Evolutionary conservation across 2,797 vertebrate species (phyloP).

Genomic region (Sparidentex hasta): DNA sequence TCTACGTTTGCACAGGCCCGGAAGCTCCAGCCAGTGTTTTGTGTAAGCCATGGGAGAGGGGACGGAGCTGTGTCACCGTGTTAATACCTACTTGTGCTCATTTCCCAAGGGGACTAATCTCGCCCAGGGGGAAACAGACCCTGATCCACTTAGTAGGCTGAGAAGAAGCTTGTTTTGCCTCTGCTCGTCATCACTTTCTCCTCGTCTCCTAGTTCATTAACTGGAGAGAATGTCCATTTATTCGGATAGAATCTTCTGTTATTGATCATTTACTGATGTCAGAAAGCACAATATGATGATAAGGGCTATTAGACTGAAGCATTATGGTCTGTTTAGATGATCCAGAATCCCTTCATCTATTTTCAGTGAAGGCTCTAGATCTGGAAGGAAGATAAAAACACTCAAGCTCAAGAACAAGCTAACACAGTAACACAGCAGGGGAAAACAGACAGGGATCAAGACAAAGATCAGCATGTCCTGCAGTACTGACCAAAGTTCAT

Average conservation of each 20-base stretch:
- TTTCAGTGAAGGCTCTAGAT: background rate
- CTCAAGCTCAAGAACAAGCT: constrained; percentile 11
- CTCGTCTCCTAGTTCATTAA: background rate
- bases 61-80: constrained; percentile 71
- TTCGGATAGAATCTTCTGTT: background rate
- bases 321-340: background rate
- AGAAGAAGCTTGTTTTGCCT: constrained; percentile 40
- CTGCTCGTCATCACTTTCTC: constrained; percentile 45
- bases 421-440: constrained; percentile 34
- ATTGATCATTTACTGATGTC: background rate
- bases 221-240: background rate
- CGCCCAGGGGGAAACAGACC: constrained; percentile 45
- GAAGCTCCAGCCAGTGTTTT: constrained; percentile 24
- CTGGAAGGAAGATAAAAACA: background rate
- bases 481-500: constrained; percentile 2
- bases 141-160: constrained; percentile 68
- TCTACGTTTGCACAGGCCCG: background rate
- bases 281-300: background rate
- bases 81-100: constrained; percentile 77
- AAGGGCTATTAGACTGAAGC: background rate
- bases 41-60: constrained; percentile 31
- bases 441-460: constrained; percentile 32
- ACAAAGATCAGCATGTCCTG: constrained; percentile 16
- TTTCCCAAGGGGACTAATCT: constrained; percentile 70
- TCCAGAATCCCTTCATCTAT: background rate